phyloP scores from a whole-genome alignment of 2,888 invertebrate species.

The Hyposoter dolosus region DNA sequence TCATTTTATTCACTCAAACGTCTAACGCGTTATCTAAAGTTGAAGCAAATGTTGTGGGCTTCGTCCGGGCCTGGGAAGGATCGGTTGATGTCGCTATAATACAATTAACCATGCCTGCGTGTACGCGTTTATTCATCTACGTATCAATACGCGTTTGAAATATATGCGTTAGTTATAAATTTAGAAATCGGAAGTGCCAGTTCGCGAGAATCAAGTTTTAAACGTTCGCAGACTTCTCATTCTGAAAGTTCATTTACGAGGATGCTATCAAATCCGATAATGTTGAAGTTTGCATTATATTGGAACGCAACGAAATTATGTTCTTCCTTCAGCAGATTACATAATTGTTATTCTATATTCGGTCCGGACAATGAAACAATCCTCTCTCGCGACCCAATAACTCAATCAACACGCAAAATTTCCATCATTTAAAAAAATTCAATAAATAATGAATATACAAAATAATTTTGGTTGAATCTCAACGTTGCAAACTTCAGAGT shows the following conservation, averaged over 20 bases:
- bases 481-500: too few species aligned
- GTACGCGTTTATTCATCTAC: not conserved
- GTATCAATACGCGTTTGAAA: not conserved
- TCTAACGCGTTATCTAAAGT: not conserved
- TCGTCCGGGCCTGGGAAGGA: not conserved
- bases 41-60: not conserved
- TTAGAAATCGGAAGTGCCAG: constrained; percentile 40
- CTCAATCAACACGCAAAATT: too few species aligned
- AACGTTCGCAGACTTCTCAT: not conserved
- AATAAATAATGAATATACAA: too few species aligned
- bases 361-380: too few species aligned
- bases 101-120: not conserved
- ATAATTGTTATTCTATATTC: too few species aligned
- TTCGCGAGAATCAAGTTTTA: constrained; percentile 12
- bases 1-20: not conserved
- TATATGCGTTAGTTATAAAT: constrained; percentile 8
- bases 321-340: too few species aligned
- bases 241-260: not conserved
- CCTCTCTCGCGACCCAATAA: too few species aligned
- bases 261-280: constrained; percentile 46
- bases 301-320: too few species aligned
- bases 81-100: not conserved
- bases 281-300: too few species aligned
- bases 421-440: too few species aligned
- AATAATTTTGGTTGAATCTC: too few species aligned